Conservation (phyloP, 2,113 vertebrate species). For the Microtus montanus region DNA sequence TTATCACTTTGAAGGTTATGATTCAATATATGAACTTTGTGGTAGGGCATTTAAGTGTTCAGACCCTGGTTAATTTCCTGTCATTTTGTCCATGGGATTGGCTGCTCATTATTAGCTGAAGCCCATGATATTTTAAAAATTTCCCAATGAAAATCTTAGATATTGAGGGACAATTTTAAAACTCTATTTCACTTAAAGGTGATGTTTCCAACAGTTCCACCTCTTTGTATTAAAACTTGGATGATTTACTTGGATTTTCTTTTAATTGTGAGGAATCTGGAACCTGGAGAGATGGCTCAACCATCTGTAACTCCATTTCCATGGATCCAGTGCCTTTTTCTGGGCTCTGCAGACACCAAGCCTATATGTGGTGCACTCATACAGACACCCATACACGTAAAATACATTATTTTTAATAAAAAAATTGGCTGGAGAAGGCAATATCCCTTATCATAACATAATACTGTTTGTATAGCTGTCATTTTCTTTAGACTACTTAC, state of each 20-base stretch:
- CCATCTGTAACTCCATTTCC: too few species aligned
- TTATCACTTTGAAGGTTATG: not conserved
- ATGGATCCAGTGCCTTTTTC: too few species aligned
- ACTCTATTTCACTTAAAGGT: constrained; percentile 5
- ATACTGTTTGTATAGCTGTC: constrained; percentile 25
- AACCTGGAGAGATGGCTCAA: not conserved
- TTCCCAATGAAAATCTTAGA: not conserved
- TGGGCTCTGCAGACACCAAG: not conserved
- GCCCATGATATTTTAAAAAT: not conserved
- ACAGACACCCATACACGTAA: not conserved
- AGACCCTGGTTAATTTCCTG: not conserved
- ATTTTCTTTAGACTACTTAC: constrained; percentile 46
- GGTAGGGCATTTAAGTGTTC: not conserved
- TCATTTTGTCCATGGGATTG: not conserved
- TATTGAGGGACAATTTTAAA: not conserved
- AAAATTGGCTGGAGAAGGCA: not conserved
- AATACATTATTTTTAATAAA: too few species aligned
- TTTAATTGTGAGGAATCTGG: constrained; percentile 1
- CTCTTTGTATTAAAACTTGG: constrained; percentile 39
- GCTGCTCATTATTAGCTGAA: not conserved
- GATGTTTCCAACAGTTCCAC: not conserved
- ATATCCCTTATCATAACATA: constrained; percentile 6
- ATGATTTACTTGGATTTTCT: constrained; percentile 42
- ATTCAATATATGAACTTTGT: not conserved
- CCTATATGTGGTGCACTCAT: not conserved